Percentiles rank a stretch among this genome's conserved stretches.
These are phyloP conservation scores for Otolemur garnettii DNA, from an alignment of 2,113 vertebrate genomes.

Conservation along the genomic window DNA sequence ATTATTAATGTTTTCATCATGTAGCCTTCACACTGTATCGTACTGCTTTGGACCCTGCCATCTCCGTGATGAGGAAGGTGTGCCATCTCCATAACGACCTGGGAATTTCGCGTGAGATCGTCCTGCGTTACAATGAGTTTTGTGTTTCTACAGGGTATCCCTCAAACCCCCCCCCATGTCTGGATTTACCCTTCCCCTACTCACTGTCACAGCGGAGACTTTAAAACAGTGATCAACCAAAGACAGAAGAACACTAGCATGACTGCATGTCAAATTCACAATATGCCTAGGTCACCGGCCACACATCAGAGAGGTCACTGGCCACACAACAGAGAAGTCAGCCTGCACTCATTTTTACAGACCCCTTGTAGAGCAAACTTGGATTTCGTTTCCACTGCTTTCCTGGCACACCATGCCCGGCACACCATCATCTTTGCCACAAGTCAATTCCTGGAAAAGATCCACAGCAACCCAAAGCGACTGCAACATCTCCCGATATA, in stretches of 20 bases:
- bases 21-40: background rate
- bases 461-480: background rate
- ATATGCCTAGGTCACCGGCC: background rate
- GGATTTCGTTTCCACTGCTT: background rate
- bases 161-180: background rate
- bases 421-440: background rate
- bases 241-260: background rate
- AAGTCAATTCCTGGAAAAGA: background rate
- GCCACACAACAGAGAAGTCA: background rate
- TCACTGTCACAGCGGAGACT: background rate
- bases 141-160: background rate
- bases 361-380: background rate
- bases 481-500: background rate
- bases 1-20: conserved; percentile 24
- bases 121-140: background rate
- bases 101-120: background rate
- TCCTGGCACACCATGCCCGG: background rate
- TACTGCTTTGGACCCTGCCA: background rate
- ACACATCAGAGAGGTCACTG: background rate
- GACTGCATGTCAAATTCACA: background rate
- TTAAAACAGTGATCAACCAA: conserved; percentile 4
- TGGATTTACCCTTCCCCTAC: background rate
- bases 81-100: background rate
- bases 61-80: background rate
- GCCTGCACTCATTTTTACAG: background rate